Conservation (phyloP, 2,797 vertebrate species). For the Gobionotothen gibberifrons region DNA sequence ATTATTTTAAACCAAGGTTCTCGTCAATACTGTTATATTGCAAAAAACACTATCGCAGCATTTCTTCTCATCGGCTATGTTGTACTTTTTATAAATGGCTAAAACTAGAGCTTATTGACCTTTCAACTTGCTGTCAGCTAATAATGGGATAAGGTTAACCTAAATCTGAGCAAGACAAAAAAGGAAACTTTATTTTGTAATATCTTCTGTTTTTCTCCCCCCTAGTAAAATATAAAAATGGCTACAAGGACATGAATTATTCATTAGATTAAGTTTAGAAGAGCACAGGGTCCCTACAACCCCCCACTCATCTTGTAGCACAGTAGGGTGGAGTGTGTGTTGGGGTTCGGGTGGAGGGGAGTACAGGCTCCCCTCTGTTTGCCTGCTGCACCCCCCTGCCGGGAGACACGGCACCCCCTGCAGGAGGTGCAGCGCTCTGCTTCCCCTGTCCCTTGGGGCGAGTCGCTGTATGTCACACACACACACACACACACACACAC, state of each 20-base stretch:
- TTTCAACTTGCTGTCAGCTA: constrained; percentile 87
- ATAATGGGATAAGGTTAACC: constrained; percentile 81
- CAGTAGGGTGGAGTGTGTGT: constrained; percentile 85
- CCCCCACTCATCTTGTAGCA: constrained; percentile 60
- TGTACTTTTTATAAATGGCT: not conserved
- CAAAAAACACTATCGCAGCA: not conserved
- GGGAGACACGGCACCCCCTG: constrained; percentile 85
- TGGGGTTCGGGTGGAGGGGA: constrained; percentile 87
- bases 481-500: constrained; percentile 61
- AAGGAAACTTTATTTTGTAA: constrained; percentile 87
- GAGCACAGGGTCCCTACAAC: constrained; percentile 80
- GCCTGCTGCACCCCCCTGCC: constrained; percentile 81
- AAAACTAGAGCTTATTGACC: constrained; percentile 82
- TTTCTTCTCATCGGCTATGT: not conserved
- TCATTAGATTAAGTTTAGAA: constrained; percentile 93
- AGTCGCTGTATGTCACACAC: constrained; percentile 69
- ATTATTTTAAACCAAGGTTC: too few relatives aligned
- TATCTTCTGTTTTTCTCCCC: constrained; percentile 89
- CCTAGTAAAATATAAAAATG: constrained; percentile 96
- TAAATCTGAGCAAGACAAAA: constrained; percentile 85
- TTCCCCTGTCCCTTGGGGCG: constrained; percentile 83
- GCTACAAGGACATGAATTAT: constrained; percentile 98
- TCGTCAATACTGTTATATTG: too few relatives aligned
- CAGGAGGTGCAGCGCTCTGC: constrained; percentile 81
- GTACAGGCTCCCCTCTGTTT: constrained; percentile 84